Conservation (phyloP, 2,113 vertebrate genomes). For the Drymodes brunneopygia region DNA sequence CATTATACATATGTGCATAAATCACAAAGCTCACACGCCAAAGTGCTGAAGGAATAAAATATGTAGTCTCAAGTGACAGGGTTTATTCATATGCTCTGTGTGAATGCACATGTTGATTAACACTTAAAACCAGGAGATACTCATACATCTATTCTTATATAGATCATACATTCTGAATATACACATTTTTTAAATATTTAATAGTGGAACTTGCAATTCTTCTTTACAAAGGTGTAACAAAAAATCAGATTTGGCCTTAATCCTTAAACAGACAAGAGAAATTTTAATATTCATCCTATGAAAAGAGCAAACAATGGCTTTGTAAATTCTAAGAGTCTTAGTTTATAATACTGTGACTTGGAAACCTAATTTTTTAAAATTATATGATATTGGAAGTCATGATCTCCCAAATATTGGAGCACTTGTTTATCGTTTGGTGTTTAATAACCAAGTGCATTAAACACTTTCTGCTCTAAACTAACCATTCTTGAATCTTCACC, state of each 20-base stretch:
- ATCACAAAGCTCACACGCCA: neutral
- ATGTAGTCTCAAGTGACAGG: neutral
- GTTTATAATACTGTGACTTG: neutral
- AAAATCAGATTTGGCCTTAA: neutral
- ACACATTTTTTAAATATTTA: neutral
- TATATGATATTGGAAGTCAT: neutral
- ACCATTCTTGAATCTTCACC: neutral
- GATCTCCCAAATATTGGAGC: slow-evolving; percentile 1
- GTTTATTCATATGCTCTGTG: neutral
- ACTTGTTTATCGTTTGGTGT: slow-evolving; percentile 15
- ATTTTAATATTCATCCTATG: neutral
- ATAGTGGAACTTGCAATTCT: neutral
- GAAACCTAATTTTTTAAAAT: neutral
- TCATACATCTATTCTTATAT: neutral
- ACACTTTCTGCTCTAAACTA: slow-evolving; percentile 31
- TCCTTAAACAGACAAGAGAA: neutral
- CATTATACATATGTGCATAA: neutral
- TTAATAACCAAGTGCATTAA: slow-evolving; percentile 10
- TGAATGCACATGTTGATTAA: neutral
- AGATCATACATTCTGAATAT: neutral
- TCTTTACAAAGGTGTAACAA: neutral
- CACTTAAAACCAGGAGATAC: neutral
- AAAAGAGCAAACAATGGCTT: neutral
- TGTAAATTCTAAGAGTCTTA: neutral
- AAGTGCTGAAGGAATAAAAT: neutral